Base-by-base conservation (phyloP, 2,113 vertebrate genomes). In the Cercopithecus mona region DNA sequence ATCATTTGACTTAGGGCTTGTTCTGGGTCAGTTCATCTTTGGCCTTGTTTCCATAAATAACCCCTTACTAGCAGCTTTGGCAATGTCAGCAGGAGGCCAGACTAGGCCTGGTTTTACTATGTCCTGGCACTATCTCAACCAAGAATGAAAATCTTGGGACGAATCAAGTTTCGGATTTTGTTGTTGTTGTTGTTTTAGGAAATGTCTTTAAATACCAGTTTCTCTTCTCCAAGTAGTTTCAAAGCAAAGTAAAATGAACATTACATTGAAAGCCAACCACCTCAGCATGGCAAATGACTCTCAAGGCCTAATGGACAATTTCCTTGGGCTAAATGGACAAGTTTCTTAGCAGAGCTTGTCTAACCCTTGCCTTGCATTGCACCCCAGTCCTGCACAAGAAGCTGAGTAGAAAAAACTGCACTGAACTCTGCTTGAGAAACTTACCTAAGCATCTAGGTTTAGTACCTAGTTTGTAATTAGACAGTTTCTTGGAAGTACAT, bases 31-130 rank as follows among this genome's bases (percentile, higher is more conserved):
- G 61, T 68, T 98, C 97, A 98, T 97, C 97, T 98, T 94, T 97
- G 92, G 79, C 96, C 57, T 97, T 97, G 70, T 93, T 96, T 97
- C 96, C 89, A 98, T 95, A 98, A 98, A 98, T 98, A 98, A 88
- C 72, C 97, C 52, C 93, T 90, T 45, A 88, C n/a, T 55, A 78
- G 59, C 30, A 81, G 45, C n/a, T 75, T 91, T 78, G 35, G 45
- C 7, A n/a, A 1, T 96, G 50, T 83, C 66, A n/a, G 89, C 20
- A n/a, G 79, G 94, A 98, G 96, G 81, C 97, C 97, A 97, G 94
- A 78, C 68, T 88, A 92, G 88, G 96, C 86, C 93, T 10, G 88
- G 90, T 68, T 97, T 93, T 73, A 66, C 97, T 97, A 95, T 97
- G 93, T 97, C 93, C 55, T 93, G 96, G 96, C 93, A 48, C 64